phyloP scores from a whole-genome alignment of 2,113 vertebrate genomes.

The Recurvirostra avosetta region DNA sequence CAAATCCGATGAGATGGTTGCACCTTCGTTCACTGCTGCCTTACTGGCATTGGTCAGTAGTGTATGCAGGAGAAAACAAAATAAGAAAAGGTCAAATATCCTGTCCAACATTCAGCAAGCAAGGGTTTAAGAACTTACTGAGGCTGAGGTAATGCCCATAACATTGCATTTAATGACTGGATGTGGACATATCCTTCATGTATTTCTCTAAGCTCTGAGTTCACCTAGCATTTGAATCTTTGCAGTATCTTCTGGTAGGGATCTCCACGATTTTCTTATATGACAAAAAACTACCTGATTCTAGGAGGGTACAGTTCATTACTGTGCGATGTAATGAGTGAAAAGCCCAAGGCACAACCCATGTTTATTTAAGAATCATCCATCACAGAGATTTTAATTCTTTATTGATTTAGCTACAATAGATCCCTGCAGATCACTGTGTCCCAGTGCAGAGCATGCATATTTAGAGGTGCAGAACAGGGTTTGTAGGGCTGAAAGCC shows the following conservation, averaged over 20 bases:
- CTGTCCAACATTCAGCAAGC: not conserved
- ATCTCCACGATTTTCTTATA: not conserved
- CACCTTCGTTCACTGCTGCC: fast-evolving
- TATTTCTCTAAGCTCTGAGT: not conserved
- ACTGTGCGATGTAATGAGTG: not conserved
- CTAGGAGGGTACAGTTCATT: not conserved
- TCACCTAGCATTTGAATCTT: not conserved
- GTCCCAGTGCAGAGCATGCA: fast-evolving
- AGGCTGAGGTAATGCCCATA: not conserved
- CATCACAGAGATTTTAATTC: not conserved
- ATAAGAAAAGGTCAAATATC: not conserved
- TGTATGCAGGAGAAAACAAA: fast-evolving
- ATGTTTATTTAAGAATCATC: not conserved
- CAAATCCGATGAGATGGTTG: fast-evolving
- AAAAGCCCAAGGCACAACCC: not conserved
- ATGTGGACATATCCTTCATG: not conserved
- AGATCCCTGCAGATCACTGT: not conserved
- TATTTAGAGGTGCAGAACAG: not conserved
- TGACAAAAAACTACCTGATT: not conserved
- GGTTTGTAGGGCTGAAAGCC: not conserved
- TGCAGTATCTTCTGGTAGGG: not conserved
- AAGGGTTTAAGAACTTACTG: not conserved
- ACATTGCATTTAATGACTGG: not conserved
- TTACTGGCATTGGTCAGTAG: not conserved
- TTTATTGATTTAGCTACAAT: not conserved